Conservation (phyloP, 2,888 invertebrate species). For the Oasisia sp. region DNA sequence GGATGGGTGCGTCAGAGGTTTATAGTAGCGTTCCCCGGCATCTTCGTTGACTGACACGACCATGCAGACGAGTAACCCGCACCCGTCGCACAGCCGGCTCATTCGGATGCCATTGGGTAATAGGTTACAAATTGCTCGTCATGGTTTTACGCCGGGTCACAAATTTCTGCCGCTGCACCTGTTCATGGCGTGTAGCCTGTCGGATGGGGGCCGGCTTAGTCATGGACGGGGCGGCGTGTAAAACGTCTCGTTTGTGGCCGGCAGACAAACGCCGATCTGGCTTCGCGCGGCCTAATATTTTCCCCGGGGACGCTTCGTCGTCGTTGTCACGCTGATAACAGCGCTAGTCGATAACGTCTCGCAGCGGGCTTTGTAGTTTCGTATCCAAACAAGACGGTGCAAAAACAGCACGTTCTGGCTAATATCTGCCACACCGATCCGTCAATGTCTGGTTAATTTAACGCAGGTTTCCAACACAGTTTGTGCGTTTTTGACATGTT, state of each 20-base stretch:
- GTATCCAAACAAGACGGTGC: neutral
- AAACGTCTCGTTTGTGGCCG: neutral
- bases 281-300: neutral
- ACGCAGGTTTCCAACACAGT: neutral
- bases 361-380: neutral
- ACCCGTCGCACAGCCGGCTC: neutral
- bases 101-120: neutral
- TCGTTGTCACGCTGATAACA: neutral
- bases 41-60: slow-evolving; percentile 5
- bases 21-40: slow-evolving; percentile 1
- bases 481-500: slow-evolving; percentile 5
- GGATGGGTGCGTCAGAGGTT: neutral
- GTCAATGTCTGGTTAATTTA: slow-evolving; percentile 5
- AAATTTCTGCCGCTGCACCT: neutral
- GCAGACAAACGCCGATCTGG: neutral
- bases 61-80: neutral
- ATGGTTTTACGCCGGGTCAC: slow-evolving; percentile 17
- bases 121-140: slow-evolving; percentile 17
- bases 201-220: slow-evolving; percentile 1
- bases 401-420: neutral
- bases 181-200: neutral
- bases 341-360: neutral
- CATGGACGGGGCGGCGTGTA: neutral
- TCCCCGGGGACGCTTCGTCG: neutral
- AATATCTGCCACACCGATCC: neutral